Evolutionary conservation across 92 coral and sea anemone genomes (phyloP), one percentile per base, ranked within the genome.

Genomic region (Ricordea florida): DNA sequence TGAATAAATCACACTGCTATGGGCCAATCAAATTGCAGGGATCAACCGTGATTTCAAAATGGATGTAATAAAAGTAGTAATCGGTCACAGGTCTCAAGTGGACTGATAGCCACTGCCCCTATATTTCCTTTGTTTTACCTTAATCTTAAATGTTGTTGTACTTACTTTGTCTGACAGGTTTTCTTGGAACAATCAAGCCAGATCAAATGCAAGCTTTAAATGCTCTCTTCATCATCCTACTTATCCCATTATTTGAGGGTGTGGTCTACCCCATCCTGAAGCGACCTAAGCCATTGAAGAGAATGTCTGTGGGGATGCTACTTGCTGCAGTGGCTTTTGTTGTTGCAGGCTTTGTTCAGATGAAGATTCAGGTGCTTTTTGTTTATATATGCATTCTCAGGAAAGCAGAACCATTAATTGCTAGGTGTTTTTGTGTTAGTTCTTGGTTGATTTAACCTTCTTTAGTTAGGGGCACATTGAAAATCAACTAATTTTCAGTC

Each of bases 201-300:
- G 91, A 89, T 46, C 94, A 89, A 63, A 89, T 89, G 94, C 94
- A 89, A 41, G 94, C 94, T 2, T 55, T 89, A 23, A 89, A 89
- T 55, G 82, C 94, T 0, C 44, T 89, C 2, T 81, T 89, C 37
- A 85, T 89, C 52, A 89, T 89, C 8, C 20, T 89, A 8, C 69
- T 89, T n/a, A 85, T 89, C 10, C 94, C 94, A 1, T 67, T 89
- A 45, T 89, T 89, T 10, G 88, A 89, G 74, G 88, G 85, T 46
- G 79, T 90, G 53, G 72, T 90, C 17, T 90, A 85, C 46, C 84
- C 84, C 46, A 31, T 85, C 28, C n/a, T 76, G 0, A 69, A 51
- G 69, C 85, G 87, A 43, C 94, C 94, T 15, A 62, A 38, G 29
- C 90, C 94, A 16, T 79, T 89, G 11, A 89, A 85, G 74, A 61